Evolutionary conservation across 2,113 vertebrate genomes (phyloP), one percentile per base, ranked within the genome.

Genomic region (Mobula birostris): DNA sequence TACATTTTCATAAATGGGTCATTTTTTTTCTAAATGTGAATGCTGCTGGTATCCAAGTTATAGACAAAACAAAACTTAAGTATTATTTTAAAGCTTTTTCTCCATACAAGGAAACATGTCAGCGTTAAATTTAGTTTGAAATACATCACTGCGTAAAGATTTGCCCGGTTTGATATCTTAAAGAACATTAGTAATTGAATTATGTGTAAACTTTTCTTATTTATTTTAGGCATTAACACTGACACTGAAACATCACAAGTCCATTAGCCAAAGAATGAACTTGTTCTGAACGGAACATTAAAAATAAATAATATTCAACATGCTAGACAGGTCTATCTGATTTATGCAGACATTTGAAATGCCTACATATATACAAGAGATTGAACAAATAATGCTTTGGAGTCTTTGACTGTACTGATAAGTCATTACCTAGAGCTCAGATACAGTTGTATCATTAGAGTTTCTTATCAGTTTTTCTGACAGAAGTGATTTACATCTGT

Each of bases 321-420:
- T 87, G 95, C 95, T 94, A 95, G 95, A 94, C 95, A 95, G 88
- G 0, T 40, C 95, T 96, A 95, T 95, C 95, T 95, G 95, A 95
- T 1, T 95, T 90, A 95, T 88, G 95, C 94, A 90, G 85, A 95
- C 94, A 95, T 96, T 96, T 94, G 94, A 95, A 95, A 96, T 82
- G 94, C 48, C 95, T 32, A 95, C 94, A 96, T 96, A 97, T 95
- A 96, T 92, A 95, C 95, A 96, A 95, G 96, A 4, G 15, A 95
- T 96, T 94, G 95, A 95, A 95, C 95, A 96, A 96, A 94, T 95
- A 95, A 94, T n/a, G 95, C 95, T 95, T 94, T 95, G 95, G 96
- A 95, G 95, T 95, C 96, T 95, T 90, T 95, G 95, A 95, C 96
- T 94, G 82, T 93, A 94, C 95, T 95, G 95, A 95, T 95, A 95